These are phyloP conservation scores for Siniperca chuatsi DNA, from an alignment of 2,113 vertebrate genomes.

Conservation along the genomic window DNA sequence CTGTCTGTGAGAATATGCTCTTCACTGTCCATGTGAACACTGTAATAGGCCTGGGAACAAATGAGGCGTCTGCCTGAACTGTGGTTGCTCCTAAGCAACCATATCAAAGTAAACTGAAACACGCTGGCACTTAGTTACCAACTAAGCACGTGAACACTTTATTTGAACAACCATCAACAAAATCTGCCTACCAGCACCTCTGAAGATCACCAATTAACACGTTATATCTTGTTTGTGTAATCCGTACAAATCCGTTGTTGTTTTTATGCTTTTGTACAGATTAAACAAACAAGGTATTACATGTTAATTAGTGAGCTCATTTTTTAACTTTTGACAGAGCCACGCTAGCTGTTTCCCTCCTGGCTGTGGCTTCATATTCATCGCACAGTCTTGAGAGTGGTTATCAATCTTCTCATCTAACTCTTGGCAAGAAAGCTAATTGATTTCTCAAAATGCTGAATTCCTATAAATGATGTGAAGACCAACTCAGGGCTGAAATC, in stretches of 20 bases:
- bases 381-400: background rate
- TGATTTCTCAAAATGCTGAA: background rate
- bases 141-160: background rate
- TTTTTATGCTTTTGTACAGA: background rate
- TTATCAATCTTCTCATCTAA: background rate
- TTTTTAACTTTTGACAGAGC: background rate
- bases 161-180: background rate
- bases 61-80: constrained; percentile 42
- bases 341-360: background rate
- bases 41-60: constrained; percentile 61
- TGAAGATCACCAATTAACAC: too few species aligned
- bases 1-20: constrained; percentile 68
- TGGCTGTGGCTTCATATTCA: too few species aligned
- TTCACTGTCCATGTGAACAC: constrained; percentile 39
- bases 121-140: constrained; percentile 37
- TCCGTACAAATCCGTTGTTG: too few species aligned
- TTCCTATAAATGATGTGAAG: background rate
- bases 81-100: constrained; percentile 30
- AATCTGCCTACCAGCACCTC: too few species aligned
- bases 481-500: background rate
- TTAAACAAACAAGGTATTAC: background rate
- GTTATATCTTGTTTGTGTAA: too few species aligned
- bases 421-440: background rate
- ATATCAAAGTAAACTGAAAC: constrained; percentile 48
- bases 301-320: background rate